A percentile compares a stretch with the other conserved stretches of the same genome.
Conservation (phyloP, 1,140 invertebrate genomes). For the Hermatobates lingyangjiaoensis region DNA sequence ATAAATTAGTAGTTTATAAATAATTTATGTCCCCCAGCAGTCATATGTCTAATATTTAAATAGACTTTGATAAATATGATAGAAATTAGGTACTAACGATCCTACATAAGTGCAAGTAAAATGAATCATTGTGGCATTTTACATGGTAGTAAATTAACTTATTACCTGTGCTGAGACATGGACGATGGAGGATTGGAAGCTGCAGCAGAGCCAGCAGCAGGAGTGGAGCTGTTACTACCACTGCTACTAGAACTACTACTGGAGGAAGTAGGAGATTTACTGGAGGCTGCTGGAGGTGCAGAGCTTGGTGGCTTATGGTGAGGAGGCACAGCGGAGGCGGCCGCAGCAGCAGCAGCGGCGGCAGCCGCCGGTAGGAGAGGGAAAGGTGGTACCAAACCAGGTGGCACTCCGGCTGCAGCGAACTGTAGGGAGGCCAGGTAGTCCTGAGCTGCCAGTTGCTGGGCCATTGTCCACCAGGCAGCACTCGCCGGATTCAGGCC, state of each 20-base stretch:
- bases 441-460: constrained; percentile 63
- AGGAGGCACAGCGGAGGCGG: neutral
- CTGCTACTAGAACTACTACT: neutral
- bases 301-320: neutral
- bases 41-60: no score
- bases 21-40: no score
- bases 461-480: constrained; percentile 72
- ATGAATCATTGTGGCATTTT: no score
- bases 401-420: constrained; percentile 38
- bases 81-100: no score
- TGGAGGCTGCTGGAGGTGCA: neutral
- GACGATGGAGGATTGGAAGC: neutral
- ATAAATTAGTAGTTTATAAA: no score
- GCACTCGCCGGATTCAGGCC: constrained; percentile 30
- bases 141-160: no score
- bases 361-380: constrained; percentile 5
- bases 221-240: neutral
- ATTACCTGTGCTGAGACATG: neutral
- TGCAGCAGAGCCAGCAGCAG: no score
- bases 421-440: constrained; percentile 62
- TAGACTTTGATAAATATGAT: no score
- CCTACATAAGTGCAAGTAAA: no score
- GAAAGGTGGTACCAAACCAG: constrained; percentile 9
- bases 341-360: neutral
- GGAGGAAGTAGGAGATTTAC: constrained; percentile 3